Evolutionary conservation across 2,113 vertebrate species (phyloP).

Genomic region (Oncorhynchus masou): DNA sequence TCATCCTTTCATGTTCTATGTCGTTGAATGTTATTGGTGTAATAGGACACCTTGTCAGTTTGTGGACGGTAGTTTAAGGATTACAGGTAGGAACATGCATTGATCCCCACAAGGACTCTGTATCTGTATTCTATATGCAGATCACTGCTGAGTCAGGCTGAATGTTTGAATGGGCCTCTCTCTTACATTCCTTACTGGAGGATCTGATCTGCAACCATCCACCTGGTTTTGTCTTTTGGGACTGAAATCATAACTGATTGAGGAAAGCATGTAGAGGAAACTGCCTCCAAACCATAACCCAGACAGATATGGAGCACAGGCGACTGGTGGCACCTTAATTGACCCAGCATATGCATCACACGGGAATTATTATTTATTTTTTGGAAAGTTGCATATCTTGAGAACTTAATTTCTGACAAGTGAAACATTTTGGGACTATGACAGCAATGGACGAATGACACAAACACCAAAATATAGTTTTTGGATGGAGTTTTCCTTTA

Average conservation of each 20-base stretch:
- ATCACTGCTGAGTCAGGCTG: slow-evolving; percentile 31
- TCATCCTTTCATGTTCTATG: slow-evolving; percentile 9
- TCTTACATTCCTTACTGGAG: slow-evolving; percentile 46
- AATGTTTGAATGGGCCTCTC: slow-evolving; percentile 57
- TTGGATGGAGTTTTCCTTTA: slow-evolving; percentile 12
- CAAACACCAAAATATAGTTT: slow-evolving; percentile 34
- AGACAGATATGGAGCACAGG: background rate
- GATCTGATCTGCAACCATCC: slow-evolving; percentile 36
- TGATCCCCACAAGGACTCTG: background rate
- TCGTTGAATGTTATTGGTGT: slow-evolving; percentile 25
- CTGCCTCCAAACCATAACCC: no score
- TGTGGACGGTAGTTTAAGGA: background rate
- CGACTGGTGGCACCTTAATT: background rate
- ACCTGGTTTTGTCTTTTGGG: slow-evolving; percentile 46
- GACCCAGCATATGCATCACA: background rate
- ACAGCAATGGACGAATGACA: background rate
- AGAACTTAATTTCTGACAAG: slow-evolving; percentile 9
- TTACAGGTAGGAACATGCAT: background rate
- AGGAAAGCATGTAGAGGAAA: background rate
- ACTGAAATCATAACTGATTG: slow-evolving; percentile 25
- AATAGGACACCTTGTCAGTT: slow-evolving; percentile 20
- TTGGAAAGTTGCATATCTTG: background rate
- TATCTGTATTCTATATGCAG: background rate
- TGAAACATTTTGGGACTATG: background rate
- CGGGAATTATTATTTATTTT: background rate